These are phyloP conservation scores for Glomeris marginata DNA, from an alignment of 2,888 invertebrate genomes.

Conservation along the genomic window DNA sequence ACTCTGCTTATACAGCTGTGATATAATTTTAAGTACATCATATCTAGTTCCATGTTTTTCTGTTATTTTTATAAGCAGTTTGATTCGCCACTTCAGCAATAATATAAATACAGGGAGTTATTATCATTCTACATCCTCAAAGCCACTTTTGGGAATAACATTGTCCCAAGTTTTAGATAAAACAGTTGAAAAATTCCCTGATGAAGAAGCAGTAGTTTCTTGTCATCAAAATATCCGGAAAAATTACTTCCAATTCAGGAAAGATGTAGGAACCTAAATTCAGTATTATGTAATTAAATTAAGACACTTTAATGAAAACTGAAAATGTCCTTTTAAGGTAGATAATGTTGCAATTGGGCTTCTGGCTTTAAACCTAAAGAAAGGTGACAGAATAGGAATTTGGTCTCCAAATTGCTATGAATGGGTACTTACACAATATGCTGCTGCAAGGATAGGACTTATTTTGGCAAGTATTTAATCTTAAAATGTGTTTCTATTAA, in stretches of 20 bases:
- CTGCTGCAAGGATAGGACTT: slow-evolving; percentile 53
- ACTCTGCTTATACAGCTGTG: too few relatives aligned
- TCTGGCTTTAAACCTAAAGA: slow-evolving; percentile 45
- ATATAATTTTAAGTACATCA: too few relatives aligned
- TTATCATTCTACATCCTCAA: slow-evolving; percentile 26
- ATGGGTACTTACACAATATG: slow-evolving; percentile 58
- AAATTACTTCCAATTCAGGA: slow-evolving; percentile 37
- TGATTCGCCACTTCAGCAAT: background rate
- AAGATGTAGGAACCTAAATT: slow-evolving; percentile 23
- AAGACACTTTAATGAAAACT: background rate
- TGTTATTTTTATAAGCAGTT: too few relatives aligned
- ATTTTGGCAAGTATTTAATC: slow-evolving; percentile 40
- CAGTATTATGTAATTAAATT: background rate
- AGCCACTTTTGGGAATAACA: slow-evolving; percentile 39
- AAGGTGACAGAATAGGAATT: slow-evolving; percentile 59
- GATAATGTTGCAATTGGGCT: slow-evolving; percentile 57
- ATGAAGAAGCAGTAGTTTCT: slow-evolving; percentile 43
- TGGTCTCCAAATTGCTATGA: slow-evolving; percentile 63
- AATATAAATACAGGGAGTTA: background rate
- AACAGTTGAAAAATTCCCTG: slow-evolving; percentile 38
- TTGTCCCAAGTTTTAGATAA: slow-evolving; percentile 42
- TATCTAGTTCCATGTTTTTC: too few relatives aligned
- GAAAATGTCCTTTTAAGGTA: slow-evolving; percentile 33
- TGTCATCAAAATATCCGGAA: slow-evolving; percentile 37
- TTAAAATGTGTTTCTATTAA: slow-evolving; percentile 9